phyloP scores from a whole-genome alignment of 2,888 invertebrate species.

The Brachyopa scutellaris region DNA sequence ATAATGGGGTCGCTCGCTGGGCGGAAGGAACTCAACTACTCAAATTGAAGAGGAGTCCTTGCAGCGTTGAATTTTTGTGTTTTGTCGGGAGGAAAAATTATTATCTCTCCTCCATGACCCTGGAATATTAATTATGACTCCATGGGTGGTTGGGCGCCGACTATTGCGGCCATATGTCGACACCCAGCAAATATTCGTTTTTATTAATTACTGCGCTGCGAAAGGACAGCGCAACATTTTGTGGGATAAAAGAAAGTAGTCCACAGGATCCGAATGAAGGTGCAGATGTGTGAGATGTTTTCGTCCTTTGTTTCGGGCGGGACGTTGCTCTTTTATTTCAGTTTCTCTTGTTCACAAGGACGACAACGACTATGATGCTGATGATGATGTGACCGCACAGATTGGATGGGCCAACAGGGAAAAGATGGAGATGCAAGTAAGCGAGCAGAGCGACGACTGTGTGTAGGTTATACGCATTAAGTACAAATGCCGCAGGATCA shows the following conservation, averaged over 20 bases:
- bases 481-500: constrained; percentile 68
- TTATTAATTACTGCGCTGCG: constrained; percentile 61
- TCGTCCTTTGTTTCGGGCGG: constrained; percentile 23
- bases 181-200: constrained; percentile 65
- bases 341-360: constrained; percentile 3
- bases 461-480: constrained; percentile 55
- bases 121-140: constrained; percentile 69
- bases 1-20: constrained; percentile 1
- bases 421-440: constrained; percentile 19
- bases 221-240: constrained; percentile 51
- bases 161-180: constrained; percentile 63
- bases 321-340: constrained; percentile 33
- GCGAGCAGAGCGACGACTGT: no score
- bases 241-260: constrained; percentile 31
- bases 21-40: constrained; percentile 51
- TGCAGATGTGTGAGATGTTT: constrained; percentile 57
- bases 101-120: constrained; percentile 66
- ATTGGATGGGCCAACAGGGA: constrained; percentile 26
- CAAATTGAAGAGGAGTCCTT: constrained; percentile 51
- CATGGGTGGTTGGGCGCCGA: constrained; percentile 25
- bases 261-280: constrained; percentile 17
- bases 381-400: constrained; percentile 62
- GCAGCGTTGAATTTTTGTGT: constrained; percentile 11
- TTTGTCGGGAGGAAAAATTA: constrained; percentile 32
- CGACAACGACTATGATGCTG: constrained; percentile 21